These are phyloP conservation scores for Calypte anna DNA, from an alignment of 2,113 vertebrate species.

Conservation along the genomic window DNA sequence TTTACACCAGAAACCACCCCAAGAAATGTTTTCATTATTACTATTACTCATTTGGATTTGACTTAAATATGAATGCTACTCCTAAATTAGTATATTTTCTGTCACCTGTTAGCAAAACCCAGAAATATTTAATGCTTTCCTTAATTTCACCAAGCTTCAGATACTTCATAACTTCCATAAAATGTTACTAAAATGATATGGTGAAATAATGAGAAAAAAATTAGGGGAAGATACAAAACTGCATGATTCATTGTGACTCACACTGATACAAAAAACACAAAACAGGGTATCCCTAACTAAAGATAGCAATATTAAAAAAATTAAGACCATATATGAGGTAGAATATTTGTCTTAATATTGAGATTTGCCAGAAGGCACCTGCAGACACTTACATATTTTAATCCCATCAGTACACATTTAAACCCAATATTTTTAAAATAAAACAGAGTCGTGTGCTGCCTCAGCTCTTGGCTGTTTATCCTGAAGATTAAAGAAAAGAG, in stretches of 20 bases:
- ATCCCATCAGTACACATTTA: background rate
- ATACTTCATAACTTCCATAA: background rate
- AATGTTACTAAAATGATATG: background rate
- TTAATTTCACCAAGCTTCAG: background rate
- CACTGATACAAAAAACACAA: background rate
- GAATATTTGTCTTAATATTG: background rate
- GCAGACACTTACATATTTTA: background rate
- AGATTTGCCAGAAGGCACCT: background rate
- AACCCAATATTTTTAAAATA: background rate
- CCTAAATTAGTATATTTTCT: background rate
- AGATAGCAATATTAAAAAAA: background rate
- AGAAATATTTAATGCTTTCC: background rate
- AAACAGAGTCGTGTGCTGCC: background rate
- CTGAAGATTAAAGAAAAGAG: background rate
- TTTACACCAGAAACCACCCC: background rate
- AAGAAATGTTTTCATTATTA: background rate
- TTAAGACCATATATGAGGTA: background rate
- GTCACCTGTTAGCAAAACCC: background rate
- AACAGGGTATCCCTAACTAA: background rate
- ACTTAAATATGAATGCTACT: background rate
- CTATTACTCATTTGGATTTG: background rate
- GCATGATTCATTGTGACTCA: background rate
- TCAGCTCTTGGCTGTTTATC: background rate
- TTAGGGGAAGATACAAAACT: background rate
- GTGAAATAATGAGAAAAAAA: background rate